These are phyloP conservation scores for Orius laevigatus DNA, from an alignment of 1,140 invertebrate genomes.

Conservation along the genomic window DNA sequence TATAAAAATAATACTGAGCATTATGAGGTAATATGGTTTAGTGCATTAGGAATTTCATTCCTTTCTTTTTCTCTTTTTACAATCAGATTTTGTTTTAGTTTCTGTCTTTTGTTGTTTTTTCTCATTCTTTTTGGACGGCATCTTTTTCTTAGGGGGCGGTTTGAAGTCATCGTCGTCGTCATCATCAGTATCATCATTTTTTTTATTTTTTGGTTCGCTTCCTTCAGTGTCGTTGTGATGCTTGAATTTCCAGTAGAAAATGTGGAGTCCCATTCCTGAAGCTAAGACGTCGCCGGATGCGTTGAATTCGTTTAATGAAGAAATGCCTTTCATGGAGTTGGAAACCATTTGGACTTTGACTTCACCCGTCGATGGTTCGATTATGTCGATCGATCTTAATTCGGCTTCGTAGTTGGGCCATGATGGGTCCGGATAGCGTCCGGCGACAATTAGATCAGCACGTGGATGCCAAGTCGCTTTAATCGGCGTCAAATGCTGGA, in stretches of 20 bases:
- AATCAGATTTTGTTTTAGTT: too few relatives aligned
- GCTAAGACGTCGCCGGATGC: conserved; percentile 10
- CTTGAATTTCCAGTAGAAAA: conserved; percentile 9
- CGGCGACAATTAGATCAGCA: conserved; percentile 17
- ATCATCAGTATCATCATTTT: neutral
- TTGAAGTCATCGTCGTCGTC: conserved; percentile 2
- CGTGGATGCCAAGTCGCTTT: conserved; percentile 19
- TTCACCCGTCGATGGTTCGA: conserved; percentile 9
- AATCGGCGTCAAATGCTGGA: conserved; percentile 19
- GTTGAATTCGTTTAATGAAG: conserved; percentile 13
- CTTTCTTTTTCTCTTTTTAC: too few relatives aligned
- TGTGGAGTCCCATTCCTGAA: conserved; percentile 6
- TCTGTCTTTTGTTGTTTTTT: too few relatives aligned
- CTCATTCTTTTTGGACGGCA: too few relatives aligned
- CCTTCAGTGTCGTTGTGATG: neutral
- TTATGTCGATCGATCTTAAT: conserved; percentile 10
- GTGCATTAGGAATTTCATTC: too few relatives aligned
- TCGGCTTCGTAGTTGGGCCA: neutral
- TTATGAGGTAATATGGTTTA: too few relatives aligned
- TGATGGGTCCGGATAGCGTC: conserved; percentile 16
- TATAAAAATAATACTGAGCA: too few relatives aligned
- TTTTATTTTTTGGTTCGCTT: neutral
- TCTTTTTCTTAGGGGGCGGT: too few relatives aligned
- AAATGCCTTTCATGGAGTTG: conserved; percentile 1
- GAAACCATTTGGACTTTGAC: conserved; percentile 3